phyloP scores from a whole-genome alignment of 2,797 vertebrate species.

The Forpus xanthops region DNA sequence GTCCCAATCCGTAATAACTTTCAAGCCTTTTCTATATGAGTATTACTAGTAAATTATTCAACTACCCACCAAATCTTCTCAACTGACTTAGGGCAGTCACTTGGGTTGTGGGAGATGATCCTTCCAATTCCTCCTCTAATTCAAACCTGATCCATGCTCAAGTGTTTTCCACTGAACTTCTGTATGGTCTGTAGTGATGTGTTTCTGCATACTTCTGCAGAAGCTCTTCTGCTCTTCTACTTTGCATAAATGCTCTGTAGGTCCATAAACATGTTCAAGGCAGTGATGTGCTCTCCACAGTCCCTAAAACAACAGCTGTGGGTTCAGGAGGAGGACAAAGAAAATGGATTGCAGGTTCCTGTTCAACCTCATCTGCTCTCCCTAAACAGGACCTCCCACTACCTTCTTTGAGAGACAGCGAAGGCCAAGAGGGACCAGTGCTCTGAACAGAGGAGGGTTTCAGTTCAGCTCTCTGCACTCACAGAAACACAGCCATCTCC shows the following conservation, averaged over 20 bases:
- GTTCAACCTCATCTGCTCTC: background rate
- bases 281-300: background rate
- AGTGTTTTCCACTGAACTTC: background rate
- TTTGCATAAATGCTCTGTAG: background rate
- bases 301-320: background rate
- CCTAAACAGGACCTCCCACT: background rate
- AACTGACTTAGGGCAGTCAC: background rate
- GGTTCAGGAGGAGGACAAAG: background rate
- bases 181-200: background rate
- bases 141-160: background rate
- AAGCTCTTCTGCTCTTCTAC: background rate
- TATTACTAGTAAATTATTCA: background rate
- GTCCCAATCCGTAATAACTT: background rate
- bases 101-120: background rate
- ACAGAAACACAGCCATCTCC: background rate
- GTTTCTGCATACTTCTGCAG: background rate
- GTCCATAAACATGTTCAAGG: accelerated
- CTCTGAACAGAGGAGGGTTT: background rate
- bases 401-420: background rate
- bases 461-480: background rate
- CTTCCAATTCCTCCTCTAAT: background rate
- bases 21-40: background rate
- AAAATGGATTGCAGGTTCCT: background rate
- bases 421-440: background rate
- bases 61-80: background rate